Conservation (phyloP, 2,113 vertebrate genomes). For the Nerophis ophidion region DNA sequence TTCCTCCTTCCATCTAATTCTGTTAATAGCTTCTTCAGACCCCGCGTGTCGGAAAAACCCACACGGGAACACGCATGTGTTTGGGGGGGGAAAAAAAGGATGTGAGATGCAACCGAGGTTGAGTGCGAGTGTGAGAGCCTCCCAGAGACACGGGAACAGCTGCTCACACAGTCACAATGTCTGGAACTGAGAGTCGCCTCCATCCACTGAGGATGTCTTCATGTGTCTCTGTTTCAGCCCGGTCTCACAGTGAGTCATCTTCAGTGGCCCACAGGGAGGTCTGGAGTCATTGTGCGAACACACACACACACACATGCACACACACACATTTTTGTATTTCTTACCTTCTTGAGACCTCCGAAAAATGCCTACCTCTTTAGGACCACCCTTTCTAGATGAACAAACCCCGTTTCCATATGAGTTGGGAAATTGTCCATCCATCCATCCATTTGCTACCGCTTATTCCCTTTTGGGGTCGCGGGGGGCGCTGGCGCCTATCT, state of each 20-base stretch:
- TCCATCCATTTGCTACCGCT: too few relatives aligned
- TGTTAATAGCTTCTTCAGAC: slow-evolving; percentile 50
- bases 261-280: slow-evolving; percentile 32
- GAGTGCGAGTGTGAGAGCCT: slow-evolving; percentile 45
- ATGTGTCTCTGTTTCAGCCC: slow-evolving; percentile 54
- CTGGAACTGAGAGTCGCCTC: slow-evolving; percentile 46
- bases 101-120: slow-evolving; percentile 46
- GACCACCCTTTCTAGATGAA: too few relatives aligned
- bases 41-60: slow-evolving; percentile 34
- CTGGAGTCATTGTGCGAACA: slow-evolving; percentile 29
- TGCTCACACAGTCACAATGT: slow-evolving; percentile 46
- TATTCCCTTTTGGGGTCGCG: too few relatives aligned
- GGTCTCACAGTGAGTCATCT: slow-evolving; percentile 57
- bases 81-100: slow-evolving; percentile 41
- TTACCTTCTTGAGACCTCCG: too few relatives aligned
- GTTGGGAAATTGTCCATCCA: too few relatives aligned
- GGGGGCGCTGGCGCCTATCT: too few relatives aligned
- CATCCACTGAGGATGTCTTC: slow-evolving; percentile 44
- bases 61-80: slow-evolving; percentile 22
- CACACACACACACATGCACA: neutral
- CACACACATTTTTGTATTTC: neutral
- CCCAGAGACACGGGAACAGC: slow-evolving; percentile 51
- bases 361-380: too few relatives aligned
- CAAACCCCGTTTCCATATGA: too few relatives aligned
- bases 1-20: slow-evolving; percentile 54